Conservation (phyloP, 2,113 vertebrate genomes). For the Euleptes europaea region DNA sequence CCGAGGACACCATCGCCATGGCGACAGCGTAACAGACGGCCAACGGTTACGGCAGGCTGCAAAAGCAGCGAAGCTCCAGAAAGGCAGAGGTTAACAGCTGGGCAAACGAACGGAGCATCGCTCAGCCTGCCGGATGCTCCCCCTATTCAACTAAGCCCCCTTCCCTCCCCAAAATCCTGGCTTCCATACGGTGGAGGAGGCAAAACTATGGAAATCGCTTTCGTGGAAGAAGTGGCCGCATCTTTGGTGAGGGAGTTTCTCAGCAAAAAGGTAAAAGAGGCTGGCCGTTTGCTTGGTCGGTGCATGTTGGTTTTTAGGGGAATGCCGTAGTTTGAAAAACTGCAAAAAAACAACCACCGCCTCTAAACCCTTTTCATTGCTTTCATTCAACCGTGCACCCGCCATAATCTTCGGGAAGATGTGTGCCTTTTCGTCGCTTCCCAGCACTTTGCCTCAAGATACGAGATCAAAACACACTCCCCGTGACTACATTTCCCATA, state of each 20-base stretch:
- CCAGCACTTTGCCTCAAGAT: fast-evolving
- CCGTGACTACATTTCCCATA: constrained; percentile 72
- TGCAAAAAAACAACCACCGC: no score
- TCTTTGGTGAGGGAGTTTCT: constrained; percentile 92
- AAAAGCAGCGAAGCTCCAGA: neutral
- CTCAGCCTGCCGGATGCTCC: fast-evolving
- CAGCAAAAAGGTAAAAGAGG: constrained; percentile 84
- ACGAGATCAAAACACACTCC: fast-evolving
- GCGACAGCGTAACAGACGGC: constrained; percentile 54
- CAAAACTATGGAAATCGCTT: constrained; percentile 73
- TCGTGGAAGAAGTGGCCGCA: constrained; percentile 86
- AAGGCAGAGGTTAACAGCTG: neutral
- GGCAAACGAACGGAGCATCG: neutral
- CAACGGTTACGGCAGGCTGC: neutral
- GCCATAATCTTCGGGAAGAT: no score
- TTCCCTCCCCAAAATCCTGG: neutral
- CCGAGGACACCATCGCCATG: constrained; percentile 44
- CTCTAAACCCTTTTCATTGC: no score
- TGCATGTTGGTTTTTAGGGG: neutral
- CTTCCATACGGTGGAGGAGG: neutral
- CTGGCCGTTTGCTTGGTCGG: neutral
- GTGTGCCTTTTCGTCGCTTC: neutral
- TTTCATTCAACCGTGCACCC: no score
- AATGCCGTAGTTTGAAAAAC: no score
- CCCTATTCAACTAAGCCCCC: fast-evolving